A percentile compares a stretch with the other conserved stretches of the same genome.
These are phyloP conservation scores for Allygus modestus DNA, from an alignment of 2,888 invertebrate species.

Conservation along the genomic window DNA sequence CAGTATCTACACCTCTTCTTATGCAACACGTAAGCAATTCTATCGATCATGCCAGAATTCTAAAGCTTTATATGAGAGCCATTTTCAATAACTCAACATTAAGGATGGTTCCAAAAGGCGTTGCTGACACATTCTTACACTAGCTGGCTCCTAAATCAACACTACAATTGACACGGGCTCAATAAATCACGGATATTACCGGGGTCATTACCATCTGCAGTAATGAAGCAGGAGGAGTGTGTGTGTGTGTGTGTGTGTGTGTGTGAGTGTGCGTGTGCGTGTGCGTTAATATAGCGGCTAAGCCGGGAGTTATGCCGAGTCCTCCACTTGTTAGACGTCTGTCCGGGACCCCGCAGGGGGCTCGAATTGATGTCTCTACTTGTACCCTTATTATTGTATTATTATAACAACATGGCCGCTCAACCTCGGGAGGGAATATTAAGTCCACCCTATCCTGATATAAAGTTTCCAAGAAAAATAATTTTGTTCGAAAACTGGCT, in stretches of 20 bases:
- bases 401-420: slow-evolving; percentile 62
- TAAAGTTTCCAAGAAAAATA: too few species aligned
- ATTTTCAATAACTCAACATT: slow-evolving; percentile 35
- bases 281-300: slow-evolving; percentile 37
- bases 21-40: neutral
- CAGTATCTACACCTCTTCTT: neutral
- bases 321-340: slow-evolving; percentile 60
- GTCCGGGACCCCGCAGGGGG: slow-evolving; percentile 56
- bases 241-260: neutral
- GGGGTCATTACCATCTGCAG: slow-evolving; percentile 39
- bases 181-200: slow-evolving; percentile 41
- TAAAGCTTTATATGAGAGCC: neutral
- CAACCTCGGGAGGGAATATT: slow-evolving; percentile 30
- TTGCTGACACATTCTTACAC: slow-evolving; percentile 37
- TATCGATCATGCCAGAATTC: neutral
- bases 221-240: slow-evolving; percentile 16
- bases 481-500: too few species aligned
- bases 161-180: slow-evolving; percentile 39
- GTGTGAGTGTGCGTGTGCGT: neutral
- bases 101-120: slow-evolving; percentile 41
- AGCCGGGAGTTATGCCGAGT: slow-evolving; percentile 29
- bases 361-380: slow-evolving; percentile 62
- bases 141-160: slow-evolving; percentile 34
- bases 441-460: slow-evolving; percentile 1
- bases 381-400: slow-evolving; percentile 62